Conservation (phyloP, 2,888 invertebrate genomes). For the Meloe dianella region DNA sequence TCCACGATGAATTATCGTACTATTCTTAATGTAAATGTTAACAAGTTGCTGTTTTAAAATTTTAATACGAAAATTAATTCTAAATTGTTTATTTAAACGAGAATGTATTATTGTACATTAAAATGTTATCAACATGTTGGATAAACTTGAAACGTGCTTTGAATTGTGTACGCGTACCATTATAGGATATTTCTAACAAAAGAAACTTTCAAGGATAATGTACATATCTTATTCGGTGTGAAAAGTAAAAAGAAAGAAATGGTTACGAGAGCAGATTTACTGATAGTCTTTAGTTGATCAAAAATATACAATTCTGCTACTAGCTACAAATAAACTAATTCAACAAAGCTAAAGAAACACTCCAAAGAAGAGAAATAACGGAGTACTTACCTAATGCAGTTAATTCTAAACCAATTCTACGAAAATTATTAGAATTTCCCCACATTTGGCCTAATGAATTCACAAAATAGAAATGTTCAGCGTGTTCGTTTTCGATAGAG, state of each 20-base stretch:
- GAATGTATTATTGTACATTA: neutral
- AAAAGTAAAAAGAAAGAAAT: neutral
- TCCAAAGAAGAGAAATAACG: neutral
- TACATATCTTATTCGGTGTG: neutral
- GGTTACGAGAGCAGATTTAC: neutral
- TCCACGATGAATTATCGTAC: neutral
- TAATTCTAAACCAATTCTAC: no score
- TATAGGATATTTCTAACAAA: neutral
- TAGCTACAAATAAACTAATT: slow-evolving; percentile 2
- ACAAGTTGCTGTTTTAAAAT: neutral
- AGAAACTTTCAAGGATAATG: slow-evolving; percentile 1
- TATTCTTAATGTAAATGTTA: neutral
- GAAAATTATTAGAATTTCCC: no score
- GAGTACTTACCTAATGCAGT: neutral
- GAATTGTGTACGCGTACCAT: neutral
- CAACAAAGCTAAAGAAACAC: neutral
- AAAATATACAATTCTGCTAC: neutral
- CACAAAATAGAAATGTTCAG: neutral
- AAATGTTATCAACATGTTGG: neutral
- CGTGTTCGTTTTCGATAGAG: neutral
- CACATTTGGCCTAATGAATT: no score
- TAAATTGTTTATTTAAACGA: neutral
- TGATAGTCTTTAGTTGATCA: neutral
- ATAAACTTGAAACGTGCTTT: slow-evolving; percentile 4
- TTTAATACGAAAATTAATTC: neutral